Conservation (phyloP, 2,888 invertebrate species). For the Melieria crassipennis region DNA sequence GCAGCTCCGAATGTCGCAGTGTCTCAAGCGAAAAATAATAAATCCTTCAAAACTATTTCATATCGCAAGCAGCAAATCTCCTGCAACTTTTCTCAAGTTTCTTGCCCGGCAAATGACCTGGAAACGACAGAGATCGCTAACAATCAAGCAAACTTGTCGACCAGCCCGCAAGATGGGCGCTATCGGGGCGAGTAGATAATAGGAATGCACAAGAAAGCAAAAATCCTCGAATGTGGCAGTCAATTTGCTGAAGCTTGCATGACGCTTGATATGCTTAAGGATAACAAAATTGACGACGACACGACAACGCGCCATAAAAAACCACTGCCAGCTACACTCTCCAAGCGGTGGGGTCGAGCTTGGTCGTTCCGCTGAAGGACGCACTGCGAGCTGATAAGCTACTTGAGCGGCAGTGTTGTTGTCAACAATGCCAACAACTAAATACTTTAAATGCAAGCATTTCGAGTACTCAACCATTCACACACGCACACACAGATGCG, state of each 20-base stretch:
- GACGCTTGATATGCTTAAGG: constrained; percentile 53
- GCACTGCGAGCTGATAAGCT: constrained; percentile 51
- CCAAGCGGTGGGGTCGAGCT: no score
- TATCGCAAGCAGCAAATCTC: neutral
- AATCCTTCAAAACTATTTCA: constrained; percentile 27
- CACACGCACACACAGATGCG: no score
- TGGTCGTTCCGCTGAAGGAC: neutral
- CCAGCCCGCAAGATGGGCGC: no score
- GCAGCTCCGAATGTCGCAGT: no score
- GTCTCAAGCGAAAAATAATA: constrained; percentile 11
- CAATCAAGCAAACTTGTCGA: constrained; percentile 6
- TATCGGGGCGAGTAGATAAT: no score
- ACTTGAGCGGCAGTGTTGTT: constrained; percentile 43
- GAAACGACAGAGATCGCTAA: neutral
- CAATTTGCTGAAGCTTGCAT: constrained; percentile 49
- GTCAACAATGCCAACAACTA: no score
- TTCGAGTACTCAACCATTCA: no score
- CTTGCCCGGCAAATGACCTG: constrained; percentile 13
- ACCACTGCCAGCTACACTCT: neutral
- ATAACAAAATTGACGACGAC: constrained; percentile 26
- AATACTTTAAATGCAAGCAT: no score
- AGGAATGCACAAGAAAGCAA: neutral
- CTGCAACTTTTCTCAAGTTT: neutral
- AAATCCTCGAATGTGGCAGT: constrained; percentile 25
- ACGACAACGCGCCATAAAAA: neutral